Evolutionary conservation across 2,888 invertebrate species (phyloP), one percentile per base, ranked within the genome.

Genomic region (Lottia scabra): DNA sequence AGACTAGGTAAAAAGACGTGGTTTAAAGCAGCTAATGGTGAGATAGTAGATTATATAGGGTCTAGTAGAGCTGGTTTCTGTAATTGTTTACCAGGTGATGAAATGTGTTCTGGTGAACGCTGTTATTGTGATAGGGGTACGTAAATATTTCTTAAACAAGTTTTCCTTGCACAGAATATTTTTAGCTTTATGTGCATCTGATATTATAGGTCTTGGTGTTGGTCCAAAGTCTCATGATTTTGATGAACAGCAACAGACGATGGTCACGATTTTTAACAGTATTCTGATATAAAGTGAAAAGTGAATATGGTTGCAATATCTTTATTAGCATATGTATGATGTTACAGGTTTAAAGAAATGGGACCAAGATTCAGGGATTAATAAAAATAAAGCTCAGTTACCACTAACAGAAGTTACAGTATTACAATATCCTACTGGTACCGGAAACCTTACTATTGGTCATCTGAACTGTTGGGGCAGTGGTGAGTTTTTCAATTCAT

Each of bases 391-490:
- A 0, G 92, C 93, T 80, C 95, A 96, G 85, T 91, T 97, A 78
- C 97, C 97, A 26, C 94, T 97, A 71, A 96, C 94, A 6, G 94
- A 95, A 87, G 95, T 97, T 94, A 94, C 95, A 80, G 96, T 97
- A 87, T 90, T 96, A 67, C 96, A 96, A 85, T 95, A 96, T 87
- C 67, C 64, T 26, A 70, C 69, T 10, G 96, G 95, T 0, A 66
- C 74, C 5, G 87, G 82, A 23, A 92, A 96, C 81, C 95, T 98
- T 66, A 96, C 96, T 0, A 90, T 97, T 68, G 97, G 97, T 3
- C 95, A 97, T 1, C 91, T 98, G 80, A 95, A 96, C 90, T 98
- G 97, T 90, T 96, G 96, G 70, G 97, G 97, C 92, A 96, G 96
- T 73, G 96, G 97, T 97, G 91, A 92, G 94, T 91, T 38, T n/a